Percentiles rank a stretch among this genome's conserved stretches.
Evolutionary conservation across 1,140 invertebrate species (phyloP).

Genomic region (Cydia fagiglandana): DNA sequence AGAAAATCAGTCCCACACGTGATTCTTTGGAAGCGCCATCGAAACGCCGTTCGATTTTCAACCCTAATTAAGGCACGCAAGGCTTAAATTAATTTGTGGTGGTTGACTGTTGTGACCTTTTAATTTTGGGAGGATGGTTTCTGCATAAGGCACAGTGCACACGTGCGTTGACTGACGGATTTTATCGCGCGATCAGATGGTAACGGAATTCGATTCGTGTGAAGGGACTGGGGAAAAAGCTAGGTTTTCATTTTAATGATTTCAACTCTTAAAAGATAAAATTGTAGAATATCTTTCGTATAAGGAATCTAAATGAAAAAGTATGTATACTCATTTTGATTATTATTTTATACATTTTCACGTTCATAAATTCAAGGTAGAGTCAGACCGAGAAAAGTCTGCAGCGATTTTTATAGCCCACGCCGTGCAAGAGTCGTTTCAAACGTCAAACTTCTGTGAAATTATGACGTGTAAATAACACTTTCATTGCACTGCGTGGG

Average conservation of each 20-base stretch:
- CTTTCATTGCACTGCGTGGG: no score
- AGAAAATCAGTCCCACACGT: background rate
- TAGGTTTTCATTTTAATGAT: background rate
- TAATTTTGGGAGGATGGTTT: background rate
- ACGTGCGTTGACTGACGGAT: constrained; percentile 42
- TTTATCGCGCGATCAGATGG: constrained; percentile 39
- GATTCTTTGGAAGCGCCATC: background rate
- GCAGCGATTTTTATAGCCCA: no score
- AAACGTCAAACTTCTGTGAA: no score
- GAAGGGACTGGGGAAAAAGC: constrained; percentile 20
- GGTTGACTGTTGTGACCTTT: background rate
- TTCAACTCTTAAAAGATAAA: background rate
- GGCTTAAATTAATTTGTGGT: background rate
- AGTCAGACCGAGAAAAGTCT: no score
- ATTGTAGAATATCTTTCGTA: no score
- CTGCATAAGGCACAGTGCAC: constrained; percentile 38
- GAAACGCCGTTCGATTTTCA: background rate
- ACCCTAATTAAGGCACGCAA: background rate
- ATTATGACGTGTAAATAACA: no score
- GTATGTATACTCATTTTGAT: no score
- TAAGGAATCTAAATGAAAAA: no score
- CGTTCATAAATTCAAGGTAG: no score
- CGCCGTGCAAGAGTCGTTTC: no score
- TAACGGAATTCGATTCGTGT: constrained; percentile 43
- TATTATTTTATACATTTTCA: no score